Base-by-base conservation (phyloP, 2,113 vertebrate species). In the Chaetodon trifascialis region DNA sequence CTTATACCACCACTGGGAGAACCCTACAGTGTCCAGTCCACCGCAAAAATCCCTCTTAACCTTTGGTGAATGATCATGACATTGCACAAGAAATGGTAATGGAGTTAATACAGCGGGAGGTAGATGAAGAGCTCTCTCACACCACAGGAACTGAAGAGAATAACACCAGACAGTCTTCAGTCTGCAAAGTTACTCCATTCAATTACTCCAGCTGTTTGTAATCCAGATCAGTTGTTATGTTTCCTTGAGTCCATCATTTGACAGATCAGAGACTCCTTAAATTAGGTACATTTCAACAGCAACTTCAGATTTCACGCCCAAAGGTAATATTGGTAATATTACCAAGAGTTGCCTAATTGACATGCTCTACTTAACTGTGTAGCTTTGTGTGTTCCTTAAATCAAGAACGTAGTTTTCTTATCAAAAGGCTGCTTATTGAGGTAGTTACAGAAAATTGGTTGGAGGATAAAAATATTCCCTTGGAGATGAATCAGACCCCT, bases 21-120 rank as follows among this genome's bases (percentile, higher is more conserved):
- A n/a, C n/a, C 76, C 54, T 11, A 21, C 82, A 46, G 82, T 62
- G 83, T 85, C 83, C 81, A 69, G 76, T 56, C 75, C 42, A 72
- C 63, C 72, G 25, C 34, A 80, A 80, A 82, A 60, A 63, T 42
- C 51, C 52, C 66, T 68, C 73, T 64, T 83, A 88, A 89, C 85
- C 85, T 89, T 85, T 74, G 68, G 74, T 58, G 23, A 67, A 79
- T 15, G 52, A 79, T 64, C 77, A 73, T 69, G 83, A 84, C 88
- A 84, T 62, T 73, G 75, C 59, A 51, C 42, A 51, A 55, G 38
- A 84, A 75, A 74, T n/a, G 3, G 59, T 85, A 88, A 89, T 85
- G 46, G 86, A 82, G 73, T 63, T 68, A 64, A 70, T 70, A 34
- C 89, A 87, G 88, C 81, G 46, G 88, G 88, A 62, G 88, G 85